Base-by-base conservation (phyloP, 1,140 invertebrate species). In the Neodiprion fabricii region DNA sequence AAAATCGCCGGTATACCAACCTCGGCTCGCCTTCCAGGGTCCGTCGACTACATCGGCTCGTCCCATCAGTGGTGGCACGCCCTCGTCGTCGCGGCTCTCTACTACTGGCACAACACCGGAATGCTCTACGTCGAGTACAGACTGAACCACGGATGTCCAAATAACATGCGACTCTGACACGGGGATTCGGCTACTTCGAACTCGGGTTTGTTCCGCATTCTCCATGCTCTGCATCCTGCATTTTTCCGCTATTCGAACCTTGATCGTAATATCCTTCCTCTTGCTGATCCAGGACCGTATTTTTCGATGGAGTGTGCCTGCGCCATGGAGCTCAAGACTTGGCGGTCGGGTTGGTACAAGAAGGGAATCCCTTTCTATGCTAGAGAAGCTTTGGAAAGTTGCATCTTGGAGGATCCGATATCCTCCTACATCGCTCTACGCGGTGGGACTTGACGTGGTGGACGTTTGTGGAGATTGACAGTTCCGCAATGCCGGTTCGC, bases 11-110 rank as follows among this genome's bases (percentile, higher is more conserved):
- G 28, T 40, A 21, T 21, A 40, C 28, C 28, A 40, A 40, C 28
- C 5, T 61, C 53, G 17, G 48, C 8, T 48, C 14, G 48, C 71
- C 12, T 92, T 75, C 89, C 90, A 79, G 94, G 96, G n/a, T 93
- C 91, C 84, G 95, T 98, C 77, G 96, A 98, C 88, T 96, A 94
- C 81, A 89, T 98, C 61, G 97, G 97, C 0, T 96, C 96, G 74
- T 97, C 96, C n/a, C 97, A 98, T 89, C 97, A 98, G 83, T 96
- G 95, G 93, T 98, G 97, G 97, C 97, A 98, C 84, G 87, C 96
- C 48, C 90, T 98, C 70, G 95, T 98, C 11, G 92, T 98, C 10
- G 87, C 92, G 0, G 96, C 96, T n/a, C 92, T 98, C 50, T 95
- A 97, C 83, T 97, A 96, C 84, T 98, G 97, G 97, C 96, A 98